These are phyloP conservation scores for Acronicta alni DNA, from an alignment of 2,888 invertebrate genomes.

Conservation along the genomic window DNA sequence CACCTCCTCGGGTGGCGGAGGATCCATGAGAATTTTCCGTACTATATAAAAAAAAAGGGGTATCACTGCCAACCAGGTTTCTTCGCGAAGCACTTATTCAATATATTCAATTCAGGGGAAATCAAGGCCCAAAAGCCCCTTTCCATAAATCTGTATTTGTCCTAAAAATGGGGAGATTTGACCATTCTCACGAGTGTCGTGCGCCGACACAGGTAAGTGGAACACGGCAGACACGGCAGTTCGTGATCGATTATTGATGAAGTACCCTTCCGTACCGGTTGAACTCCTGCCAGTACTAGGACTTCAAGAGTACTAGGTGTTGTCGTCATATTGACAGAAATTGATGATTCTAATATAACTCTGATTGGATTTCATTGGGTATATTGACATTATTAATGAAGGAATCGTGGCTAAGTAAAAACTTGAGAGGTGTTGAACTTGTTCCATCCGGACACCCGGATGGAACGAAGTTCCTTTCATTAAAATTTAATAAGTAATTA, in stretches of 20 bases:
- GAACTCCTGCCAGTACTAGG: constrained; percentile 28
- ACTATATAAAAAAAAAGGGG: no score
- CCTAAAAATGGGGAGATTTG: constrained; percentile 14
- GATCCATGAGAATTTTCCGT: no score
- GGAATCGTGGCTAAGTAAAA: no score
- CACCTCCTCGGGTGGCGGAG: no score
- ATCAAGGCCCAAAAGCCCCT: neutral
- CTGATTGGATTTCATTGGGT: no score
- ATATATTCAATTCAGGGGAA: neutral
- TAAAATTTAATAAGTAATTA: no score
- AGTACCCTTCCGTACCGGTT: constrained; percentile 31
- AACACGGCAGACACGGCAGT: constrained; percentile 37
- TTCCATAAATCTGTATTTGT: constrained; percentile 8
- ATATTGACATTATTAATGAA: neutral
- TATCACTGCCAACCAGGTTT: no score
- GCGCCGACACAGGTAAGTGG: constrained; percentile 33
- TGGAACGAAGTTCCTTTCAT: no score
- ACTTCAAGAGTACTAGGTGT: neutral
- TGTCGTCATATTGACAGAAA: neutral
- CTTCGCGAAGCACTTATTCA: no score
- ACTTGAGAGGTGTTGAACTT: no score
- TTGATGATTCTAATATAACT: neutral
- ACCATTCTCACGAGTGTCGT: constrained; percentile 35
- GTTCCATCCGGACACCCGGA: no score
- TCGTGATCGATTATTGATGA: constrained; percentile 39